phyloP scores from a whole-genome alignment of 2,113 vertebrate genomes.

The Pandion haliaetus region DNA sequence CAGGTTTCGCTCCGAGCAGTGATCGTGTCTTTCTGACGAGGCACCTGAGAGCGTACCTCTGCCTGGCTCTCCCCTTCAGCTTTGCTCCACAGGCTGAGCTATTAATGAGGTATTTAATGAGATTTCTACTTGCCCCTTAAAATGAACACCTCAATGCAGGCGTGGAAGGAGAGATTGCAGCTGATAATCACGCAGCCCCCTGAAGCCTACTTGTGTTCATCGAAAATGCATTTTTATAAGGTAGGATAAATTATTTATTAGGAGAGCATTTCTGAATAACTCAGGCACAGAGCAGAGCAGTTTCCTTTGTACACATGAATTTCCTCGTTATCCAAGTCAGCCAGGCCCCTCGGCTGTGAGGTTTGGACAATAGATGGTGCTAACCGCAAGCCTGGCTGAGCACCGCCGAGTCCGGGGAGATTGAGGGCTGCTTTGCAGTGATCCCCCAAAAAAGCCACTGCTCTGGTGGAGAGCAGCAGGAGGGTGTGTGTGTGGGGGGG shows the following conservation, averaged over 20 bases:
- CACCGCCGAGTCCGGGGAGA: rapidly evolving
- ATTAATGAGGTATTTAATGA: not conserved
- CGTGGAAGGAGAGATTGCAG: not conserved
- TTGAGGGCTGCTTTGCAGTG: not conserved
- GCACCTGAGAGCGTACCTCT: not conserved
- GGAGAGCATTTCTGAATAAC: not conserved
- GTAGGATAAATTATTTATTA: not conserved
- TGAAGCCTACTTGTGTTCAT: not conserved
- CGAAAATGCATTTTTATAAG: rapidly evolving
- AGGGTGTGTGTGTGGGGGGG: rapidly evolving
- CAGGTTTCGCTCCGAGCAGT: not conserved
- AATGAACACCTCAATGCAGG: not conserved
- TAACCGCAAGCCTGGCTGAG: rapidly evolving
- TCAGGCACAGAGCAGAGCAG: not conserved
- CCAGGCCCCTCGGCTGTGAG: not conserved
- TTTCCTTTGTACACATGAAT: not conserved
- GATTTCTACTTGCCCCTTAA: not conserved
- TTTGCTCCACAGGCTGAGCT: not conserved
- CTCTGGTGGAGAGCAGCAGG: not conserved
- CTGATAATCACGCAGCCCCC: not conserved
- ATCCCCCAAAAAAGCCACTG: rapidly evolving
- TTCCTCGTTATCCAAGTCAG: rapidly evolving
- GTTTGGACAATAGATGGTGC: not conserved
- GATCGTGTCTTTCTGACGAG: rapidly evolving
- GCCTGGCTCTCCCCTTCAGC: not conserved